Conservation (phyloP, 2,797 vertebrate genomes). For the Gephyroberyx darwinii region DNA sequence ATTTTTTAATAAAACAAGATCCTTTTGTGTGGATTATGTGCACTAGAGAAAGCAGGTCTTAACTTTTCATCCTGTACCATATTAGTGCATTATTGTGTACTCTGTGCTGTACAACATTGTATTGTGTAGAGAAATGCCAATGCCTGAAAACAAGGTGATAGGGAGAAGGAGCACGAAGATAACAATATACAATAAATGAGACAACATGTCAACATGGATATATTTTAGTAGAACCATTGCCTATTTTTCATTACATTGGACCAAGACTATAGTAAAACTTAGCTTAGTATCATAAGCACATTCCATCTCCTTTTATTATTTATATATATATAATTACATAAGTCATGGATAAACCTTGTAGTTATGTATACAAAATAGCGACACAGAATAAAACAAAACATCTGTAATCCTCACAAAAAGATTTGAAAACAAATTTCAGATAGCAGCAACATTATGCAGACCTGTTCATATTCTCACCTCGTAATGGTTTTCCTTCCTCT, state of each 20-base stretch:
- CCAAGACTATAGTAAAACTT: not conserved
- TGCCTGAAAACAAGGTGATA: conserved; percentile 21
- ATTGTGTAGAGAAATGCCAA: conserved; percentile 26
- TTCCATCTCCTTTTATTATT: not conserved
- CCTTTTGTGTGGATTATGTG: not conserved
- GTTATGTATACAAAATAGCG: too few species aligned
- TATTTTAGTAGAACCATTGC: conserved; percentile 6
- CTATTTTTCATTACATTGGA: conserved; percentile 11
- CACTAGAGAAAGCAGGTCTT: conserved; percentile 14
- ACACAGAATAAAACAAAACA: too few species aligned
- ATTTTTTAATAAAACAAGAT: too few species aligned
- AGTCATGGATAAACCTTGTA: too few species aligned
- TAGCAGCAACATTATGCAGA: too few species aligned
- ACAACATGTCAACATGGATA: conserved; percentile 41
- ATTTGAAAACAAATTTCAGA: too few species aligned
- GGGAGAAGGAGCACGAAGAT: conserved; percentile 40
- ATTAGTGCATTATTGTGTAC: conserved; percentile 36
- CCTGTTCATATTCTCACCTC: too few species aligned
- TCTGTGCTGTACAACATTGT: conserved; percentile 6
- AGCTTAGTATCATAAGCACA: not conserved
- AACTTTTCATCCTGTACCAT: conserved; percentile 38
- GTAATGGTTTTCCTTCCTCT: conserved; percentile 2
- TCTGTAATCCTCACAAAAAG: too few species aligned
- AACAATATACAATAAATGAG: conserved; percentile 27
- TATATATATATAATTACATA: not conserved